These are phyloP conservation scores for Coenonympha arcania DNA, from an alignment of 2,888 invertebrate species.

Conservation along the genomic window DNA sequence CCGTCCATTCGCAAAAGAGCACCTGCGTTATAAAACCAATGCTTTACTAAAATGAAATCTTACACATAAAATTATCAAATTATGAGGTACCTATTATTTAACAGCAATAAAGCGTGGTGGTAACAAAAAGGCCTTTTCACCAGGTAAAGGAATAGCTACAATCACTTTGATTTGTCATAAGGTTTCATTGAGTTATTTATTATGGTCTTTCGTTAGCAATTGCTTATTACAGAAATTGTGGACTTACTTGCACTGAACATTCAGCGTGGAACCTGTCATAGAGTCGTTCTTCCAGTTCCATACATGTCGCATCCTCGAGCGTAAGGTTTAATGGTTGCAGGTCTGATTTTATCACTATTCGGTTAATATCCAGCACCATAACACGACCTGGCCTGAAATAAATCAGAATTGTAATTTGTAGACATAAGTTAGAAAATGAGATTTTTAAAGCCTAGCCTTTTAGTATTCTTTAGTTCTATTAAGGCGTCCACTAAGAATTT, in stretches of 20 bases:
- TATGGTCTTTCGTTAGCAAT: no score
- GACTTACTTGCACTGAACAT: constrained; percentile 78
- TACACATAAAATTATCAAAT: background rate
- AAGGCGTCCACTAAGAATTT: no score
- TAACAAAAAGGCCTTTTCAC: no score
- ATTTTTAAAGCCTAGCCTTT: no score
- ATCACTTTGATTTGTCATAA: no score
- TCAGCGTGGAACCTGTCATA: constrained; percentile 84
- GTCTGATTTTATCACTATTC: constrained; percentile 80
- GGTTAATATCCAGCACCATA: constrained; percentile 81
- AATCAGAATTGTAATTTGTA: background rate
- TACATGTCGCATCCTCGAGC: constrained; percentile 83
- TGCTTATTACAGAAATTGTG: no score
- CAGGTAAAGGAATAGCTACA: no score
- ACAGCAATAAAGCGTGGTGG: no score
- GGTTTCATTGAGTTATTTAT: no score
- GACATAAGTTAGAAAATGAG: no score
- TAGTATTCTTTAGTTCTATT: no score
- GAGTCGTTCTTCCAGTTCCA: constrained; percentile 85
- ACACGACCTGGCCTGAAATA: constrained; percentile 77
- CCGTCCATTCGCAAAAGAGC: constrained; percentile 75
- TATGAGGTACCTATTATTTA: no score
- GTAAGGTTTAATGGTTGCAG: constrained; percentile 79
- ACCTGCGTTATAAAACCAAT: constrained; percentile 43
- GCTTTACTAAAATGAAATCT: background rate